Conservation (phyloP, 2,113 vertebrate genomes). For the Thinocorus orbignyianus region DNA sequence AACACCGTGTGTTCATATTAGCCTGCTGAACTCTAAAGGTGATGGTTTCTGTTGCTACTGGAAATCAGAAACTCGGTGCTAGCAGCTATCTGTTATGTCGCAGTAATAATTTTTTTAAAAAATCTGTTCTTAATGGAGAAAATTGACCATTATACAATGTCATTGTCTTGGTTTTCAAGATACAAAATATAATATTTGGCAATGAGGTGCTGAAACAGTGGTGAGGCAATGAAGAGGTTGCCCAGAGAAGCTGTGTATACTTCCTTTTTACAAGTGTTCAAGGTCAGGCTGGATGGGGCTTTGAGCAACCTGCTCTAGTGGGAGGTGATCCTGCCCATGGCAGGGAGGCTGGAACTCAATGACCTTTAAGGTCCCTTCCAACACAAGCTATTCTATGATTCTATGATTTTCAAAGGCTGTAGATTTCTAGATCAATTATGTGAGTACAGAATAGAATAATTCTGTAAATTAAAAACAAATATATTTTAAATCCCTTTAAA, state of each 20-base stretch:
- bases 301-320: too few relatives aligned
- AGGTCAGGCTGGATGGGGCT: too few relatives aligned
- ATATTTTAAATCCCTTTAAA: neutral
- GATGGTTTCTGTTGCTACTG: neutral
- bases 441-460: neutral
- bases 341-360: too few relatives aligned
- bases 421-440: neutral
- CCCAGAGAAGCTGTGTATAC: too few relatives aligned
- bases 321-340: too few relatives aligned
- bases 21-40: neutral
- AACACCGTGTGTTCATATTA: neutral
- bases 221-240: too few relatives aligned
- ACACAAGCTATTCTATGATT: too few relatives aligned
- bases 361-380: too few relatives aligned
- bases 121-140: neutral
- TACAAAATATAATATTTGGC: neutral
- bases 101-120: neutral
- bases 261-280: too few relatives aligned
- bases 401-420: neutral
- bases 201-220: too few relatives aligned
- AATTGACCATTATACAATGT: neutral
- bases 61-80: neutral
- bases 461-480: neutral
- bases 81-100: neutral
- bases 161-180: neutral